phyloP scores from a whole-genome alignment of 2,888 invertebrate genomes.

The Cerastis rubricosa region DNA sequence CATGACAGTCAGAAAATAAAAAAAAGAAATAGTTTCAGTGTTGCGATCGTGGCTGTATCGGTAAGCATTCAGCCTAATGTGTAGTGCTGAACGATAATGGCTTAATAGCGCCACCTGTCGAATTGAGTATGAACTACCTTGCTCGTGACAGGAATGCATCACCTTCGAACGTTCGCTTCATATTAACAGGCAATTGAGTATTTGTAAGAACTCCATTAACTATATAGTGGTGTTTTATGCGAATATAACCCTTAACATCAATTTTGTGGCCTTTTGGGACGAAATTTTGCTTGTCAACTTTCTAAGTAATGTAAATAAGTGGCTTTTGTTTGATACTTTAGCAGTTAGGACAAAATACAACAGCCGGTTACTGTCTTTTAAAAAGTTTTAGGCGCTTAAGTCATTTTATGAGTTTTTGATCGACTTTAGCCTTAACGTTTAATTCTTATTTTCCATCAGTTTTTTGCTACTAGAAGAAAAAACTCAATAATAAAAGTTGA shows the following conservation, averaged over 20 bases:
- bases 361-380: neutral
- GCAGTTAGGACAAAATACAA: slow-evolving; percentile 10
- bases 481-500: neutral
- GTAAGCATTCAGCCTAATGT: slow-evolving; percentile 14
- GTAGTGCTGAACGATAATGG: slow-evolving; percentile 22
- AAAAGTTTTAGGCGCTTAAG: slow-evolving; percentile 19
- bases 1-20: neutral
- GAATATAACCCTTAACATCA: neutral
- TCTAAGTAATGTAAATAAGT: neutral
- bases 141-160: slow-evolving; percentile 50
- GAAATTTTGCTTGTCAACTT: neutral
- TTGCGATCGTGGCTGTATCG: slow-evolving; percentile 24
- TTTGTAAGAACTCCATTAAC: neutral
- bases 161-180: slow-evolving; percentile 2
- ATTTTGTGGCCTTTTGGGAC: neutral
- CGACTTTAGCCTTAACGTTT: slow-evolving; percentile 9
- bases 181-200: slow-evolving; percentile 34
- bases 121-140: slow-evolving; percentile 38
- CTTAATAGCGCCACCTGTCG: slow-evolving; percentile 42
- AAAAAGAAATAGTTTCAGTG: neutral
- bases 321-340: slow-evolving; percentile 1
- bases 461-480: neutral
- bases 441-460: neutral
- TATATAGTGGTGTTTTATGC: neutral
- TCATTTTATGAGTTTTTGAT: slow-evolving; percentile 30